phyloP scores from a whole-genome alignment of 2,113 vertebrate species.

The Oreotragus oreotragus region DNA sequence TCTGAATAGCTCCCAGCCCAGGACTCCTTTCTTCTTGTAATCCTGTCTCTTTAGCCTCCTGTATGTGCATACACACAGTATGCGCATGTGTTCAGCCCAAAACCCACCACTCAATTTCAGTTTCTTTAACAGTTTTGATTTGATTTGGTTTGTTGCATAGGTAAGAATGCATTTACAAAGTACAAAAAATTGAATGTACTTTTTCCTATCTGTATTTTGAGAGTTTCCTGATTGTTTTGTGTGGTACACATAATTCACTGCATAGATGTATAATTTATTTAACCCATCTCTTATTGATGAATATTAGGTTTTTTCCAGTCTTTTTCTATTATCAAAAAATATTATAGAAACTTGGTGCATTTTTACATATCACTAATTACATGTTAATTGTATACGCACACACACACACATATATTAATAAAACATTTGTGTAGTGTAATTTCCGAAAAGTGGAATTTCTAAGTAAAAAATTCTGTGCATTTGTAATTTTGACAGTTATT shows the following conservation, averaged over 20 bases:
- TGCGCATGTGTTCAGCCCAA: not conserved
- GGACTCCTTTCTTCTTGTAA: not conserved
- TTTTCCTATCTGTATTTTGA: not conserved
- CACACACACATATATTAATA: not conserved
- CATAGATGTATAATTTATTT: not conserved
- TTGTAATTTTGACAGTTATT: not conserved
- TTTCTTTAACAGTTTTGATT: not conserved
- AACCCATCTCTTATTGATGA: not conserved
- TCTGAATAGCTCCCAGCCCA: not conserved
- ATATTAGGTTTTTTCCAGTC: not conserved
- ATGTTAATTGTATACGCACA: not conserved
- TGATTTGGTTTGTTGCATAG: not conserved
- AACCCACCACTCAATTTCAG: not conserved
- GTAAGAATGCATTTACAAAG: not conserved
- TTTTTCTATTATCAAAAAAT: not conserved
- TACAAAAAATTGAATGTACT: not conserved
- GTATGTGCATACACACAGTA: rapidly evolving
- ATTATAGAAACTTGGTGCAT: not conserved
- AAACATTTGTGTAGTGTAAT: not conserved
- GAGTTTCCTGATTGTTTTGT: not conserved
- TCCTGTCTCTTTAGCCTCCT: not conserved
- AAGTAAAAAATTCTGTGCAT: not conserved
- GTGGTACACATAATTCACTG: not conserved
- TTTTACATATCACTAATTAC: not conserved
- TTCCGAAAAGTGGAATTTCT: not conserved